A percentile compares a stretch with the other conserved stretches of the same genome.
Evolutionary conservation across 1,140 invertebrate species (phyloP).

Genomic region (Dendrolimus punctatus): DNA sequence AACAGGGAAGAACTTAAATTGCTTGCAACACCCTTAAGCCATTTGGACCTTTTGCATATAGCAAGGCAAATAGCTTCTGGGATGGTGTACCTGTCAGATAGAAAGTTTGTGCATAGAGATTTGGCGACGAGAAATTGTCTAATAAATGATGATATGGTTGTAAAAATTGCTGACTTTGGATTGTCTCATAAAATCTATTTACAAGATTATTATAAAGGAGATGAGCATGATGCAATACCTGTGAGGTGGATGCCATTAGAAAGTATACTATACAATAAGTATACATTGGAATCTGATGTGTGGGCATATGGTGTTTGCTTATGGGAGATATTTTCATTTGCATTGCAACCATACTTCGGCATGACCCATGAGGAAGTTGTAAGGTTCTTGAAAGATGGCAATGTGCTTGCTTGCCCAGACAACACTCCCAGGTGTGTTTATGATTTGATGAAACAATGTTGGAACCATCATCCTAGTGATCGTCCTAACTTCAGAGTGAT

Average conservation of each 20-base stretch:
- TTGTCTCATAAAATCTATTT: slow-evolving; percentile 94
- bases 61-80: slow-evolving; percentile 91
- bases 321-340: slow-evolving; percentile 96
- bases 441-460: slow-evolving; percentile 94
- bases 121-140: slow-evolving; percentile 96
- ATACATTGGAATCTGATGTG: slow-evolving; percentile 93
- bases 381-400: slow-evolving; percentile 92
- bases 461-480: slow-evolving; percentile 87
- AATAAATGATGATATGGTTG: slow-evolving; percentile 93
- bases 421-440: slow-evolving; percentile 93
- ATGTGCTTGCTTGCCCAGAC: slow-evolving; percentile 89
- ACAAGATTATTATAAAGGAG: slow-evolving; percentile 93
- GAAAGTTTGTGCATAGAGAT: slow-evolving; percentile 97
- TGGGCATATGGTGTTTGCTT: slow-evolving; percentile 95
- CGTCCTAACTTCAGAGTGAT: slow-evolving; percentile 88
- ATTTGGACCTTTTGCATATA: slow-evolving; percentile 87
- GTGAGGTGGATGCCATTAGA: slow-evolving; percentile 97
- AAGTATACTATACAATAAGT: slow-evolving; percentile 94
- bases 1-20: slow-evolving; percentile 66
- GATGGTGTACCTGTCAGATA: slow-evolving; percentile 95
- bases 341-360: slow-evolving; percentile 94
- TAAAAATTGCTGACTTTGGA: slow-evolving; percentile 98
- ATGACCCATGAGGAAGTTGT: slow-evolving; percentile 97
- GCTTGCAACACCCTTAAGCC: slow-evolving; percentile 72
- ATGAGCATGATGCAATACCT: slow-evolving; percentile 94